Evolutionary conservation across 2,888 invertebrate genomes (phyloP).

Genomic region (Drosophila ezoana): DNA sequence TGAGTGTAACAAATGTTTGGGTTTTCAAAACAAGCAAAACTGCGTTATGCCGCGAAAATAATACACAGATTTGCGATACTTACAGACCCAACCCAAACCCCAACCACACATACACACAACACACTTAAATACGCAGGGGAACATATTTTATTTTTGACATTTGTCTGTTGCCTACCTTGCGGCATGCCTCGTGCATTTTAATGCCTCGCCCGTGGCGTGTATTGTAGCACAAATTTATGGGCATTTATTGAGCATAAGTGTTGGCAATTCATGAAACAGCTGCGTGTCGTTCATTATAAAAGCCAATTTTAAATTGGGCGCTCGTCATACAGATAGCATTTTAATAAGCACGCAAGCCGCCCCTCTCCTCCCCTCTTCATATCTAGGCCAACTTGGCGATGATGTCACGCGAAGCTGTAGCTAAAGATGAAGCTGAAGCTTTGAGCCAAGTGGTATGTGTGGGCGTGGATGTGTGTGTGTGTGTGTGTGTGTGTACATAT

Average conservation of each 20-base stretch:
- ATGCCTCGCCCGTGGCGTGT: conserved; percentile 41
- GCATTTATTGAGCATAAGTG: conserved; percentile 74
- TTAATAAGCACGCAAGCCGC: conserved; percentile 58
- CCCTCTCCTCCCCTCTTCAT: not conserved
- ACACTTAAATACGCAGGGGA: conserved; percentile 13
- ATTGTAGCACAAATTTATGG: conserved; percentile 49
- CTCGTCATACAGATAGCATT: conserved; percentile 54
- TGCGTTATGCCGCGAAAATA: conserved; percentile 59
- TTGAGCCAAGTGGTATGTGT: not conserved
- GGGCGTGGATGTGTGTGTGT: conserved; percentile 3
- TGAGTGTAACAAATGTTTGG: conserved; percentile 64
- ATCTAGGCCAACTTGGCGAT: conserved; percentile 24
- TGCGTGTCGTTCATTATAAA: conserved; percentile 46
- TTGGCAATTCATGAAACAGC: conserved; percentile 65
- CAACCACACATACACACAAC: conserved; percentile 18
- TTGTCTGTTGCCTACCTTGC: conserved; percentile 49
- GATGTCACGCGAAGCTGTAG: conserved; percentile 43
- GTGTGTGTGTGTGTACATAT: conserved; percentile 2
- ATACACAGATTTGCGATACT: conserved; percentile 60
- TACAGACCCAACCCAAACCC: not conserved
- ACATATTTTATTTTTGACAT: conserved; percentile 62
- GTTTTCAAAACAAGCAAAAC: conserved; percentile 61
- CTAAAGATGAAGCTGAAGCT: conserved; percentile 22
- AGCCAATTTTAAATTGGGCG: conserved; percentile 50
- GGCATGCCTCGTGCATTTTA: conserved; percentile 55